Base-by-base conservation (phyloP, 1,140 invertebrate genomes). In the Pseudobourletiella spinata region DNA sequence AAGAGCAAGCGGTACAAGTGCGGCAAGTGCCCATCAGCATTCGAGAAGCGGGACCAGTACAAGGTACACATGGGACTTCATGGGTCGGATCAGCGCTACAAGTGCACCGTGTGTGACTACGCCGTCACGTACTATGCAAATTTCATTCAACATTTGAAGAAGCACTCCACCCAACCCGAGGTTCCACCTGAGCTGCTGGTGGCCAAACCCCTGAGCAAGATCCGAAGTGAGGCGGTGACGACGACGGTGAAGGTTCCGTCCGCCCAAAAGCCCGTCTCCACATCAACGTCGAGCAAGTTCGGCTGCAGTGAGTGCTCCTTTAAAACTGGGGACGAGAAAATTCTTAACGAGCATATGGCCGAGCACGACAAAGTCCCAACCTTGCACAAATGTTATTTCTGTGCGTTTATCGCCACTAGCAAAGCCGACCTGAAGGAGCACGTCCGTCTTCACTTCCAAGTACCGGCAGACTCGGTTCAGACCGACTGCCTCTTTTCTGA, bases 51-150 rank as follows among this genome's bases (percentile, higher is more conserved):
- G 32, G 85, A 88, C 68, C 88, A 91, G 72, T 92, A 89, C 72
- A 85, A 87, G 71, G 82, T 88, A 16, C 91, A 93, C 75, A 75
- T 89, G 63, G 84, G 84, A 4, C 74, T 93, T 2, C 91, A 94
- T 73, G 89, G 89, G 6, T 86, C 88, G 0, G 85, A 86, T 65
- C 87, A 90, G 73, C 81, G 84, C 62, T 91, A 89, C 74, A 85
- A 83, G 61, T 94, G 91, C 76, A 83, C 87, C 62, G 80, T 83
- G 3, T 94, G 91, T 74, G 89, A 93, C 75, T 94, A 93, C 74
- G 88, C 88, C 1, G 89, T 92, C 0, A 88, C 87, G 67, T 88
- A 88, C 74, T 88, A 86, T 65, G 86, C 87, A 0, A 90, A 89
- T 75, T 87, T 86, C 68, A 80, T 84, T 16, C 87, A 89, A 71